Evolutionary conservation across 2,113 vertebrate species (phyloP).

Genomic region (Probosciger aterrimus): DNA sequence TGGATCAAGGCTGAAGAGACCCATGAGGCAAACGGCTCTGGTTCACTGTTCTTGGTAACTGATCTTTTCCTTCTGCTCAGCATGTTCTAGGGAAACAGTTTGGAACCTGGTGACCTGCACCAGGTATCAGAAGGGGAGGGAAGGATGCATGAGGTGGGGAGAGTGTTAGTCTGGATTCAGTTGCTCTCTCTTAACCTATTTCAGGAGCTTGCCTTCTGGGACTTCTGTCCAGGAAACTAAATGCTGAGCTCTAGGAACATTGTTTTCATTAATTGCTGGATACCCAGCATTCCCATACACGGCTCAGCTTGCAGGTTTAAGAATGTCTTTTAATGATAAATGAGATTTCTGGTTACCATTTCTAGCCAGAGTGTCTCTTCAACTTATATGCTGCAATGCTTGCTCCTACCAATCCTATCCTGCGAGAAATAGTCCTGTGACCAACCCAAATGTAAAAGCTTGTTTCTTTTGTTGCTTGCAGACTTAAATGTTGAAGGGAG

Average conservation of each 20-base stretch:
- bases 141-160: accelerated
- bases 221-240: not conserved
- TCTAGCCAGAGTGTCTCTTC: not conserved
- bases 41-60: not conserved
- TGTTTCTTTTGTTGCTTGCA: not conserved
- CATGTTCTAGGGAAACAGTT: not conserved
- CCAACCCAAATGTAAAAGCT: not conserved
- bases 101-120: not conserved
- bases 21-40: not conserved
- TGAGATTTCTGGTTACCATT: not conserved
- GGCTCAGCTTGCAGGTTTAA: not conserved
- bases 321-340: not conserved
- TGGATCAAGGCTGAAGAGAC: not conserved
- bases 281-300: not conserved
- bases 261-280: not conserved
- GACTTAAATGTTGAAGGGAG: not conserved
- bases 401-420: not conserved
- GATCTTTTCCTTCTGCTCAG: not conserved
- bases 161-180: not conserved
- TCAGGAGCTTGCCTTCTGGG: not conserved
- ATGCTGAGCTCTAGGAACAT: not conserved
- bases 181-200: not conserved
- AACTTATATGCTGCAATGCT: not conserved
- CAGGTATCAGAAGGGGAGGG: not conserved
- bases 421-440: not conserved